Base-by-base conservation (phyloP, 2,888 invertebrate genomes). In the Slavum lentiscoides region DNA sequence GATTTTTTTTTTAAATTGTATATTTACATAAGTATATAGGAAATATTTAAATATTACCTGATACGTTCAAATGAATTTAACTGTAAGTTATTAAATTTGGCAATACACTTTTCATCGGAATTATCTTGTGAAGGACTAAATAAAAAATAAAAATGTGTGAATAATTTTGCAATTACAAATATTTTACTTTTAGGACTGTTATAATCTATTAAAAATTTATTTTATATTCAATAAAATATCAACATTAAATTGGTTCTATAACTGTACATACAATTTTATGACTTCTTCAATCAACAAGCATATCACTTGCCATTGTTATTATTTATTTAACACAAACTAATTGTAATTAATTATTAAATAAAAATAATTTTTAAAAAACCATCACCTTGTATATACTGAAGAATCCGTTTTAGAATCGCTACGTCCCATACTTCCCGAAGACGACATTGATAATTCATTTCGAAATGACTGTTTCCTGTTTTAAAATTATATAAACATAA, bases 381-480 rank as follows among this genome's bases (percentile, higher is more conserved):
- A 15, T 49, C 13, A 75, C 76, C 61, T 68, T n/a, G 8, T n/a
- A 15, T 68, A 68, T 6, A 53, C 15, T 11, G 77, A 70, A 70
- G 70, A 77, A 1, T 7, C 23, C 13, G 77, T 62, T 7, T 62
- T 61, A 8, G 15, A 21, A 7, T 70, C 30, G 39, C 62, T 61
- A 62, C 55, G 62, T 37, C 19, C 30, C 23, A n/a, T 58, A 61
- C 76, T 69, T 61, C n/a, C 68, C 8, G 59, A n/a, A 30, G 69
- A 69, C 30, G 37, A 30, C 1, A 30, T 37, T 39, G 69, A 77
- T 62, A 62, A 17, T 0, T 62, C 62, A 21, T 67, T 66, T 75
- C 11, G 53, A 21, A 66, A 37, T 17, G 66, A 75, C 23, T 58
- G 66, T 39, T 75, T 75, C 21, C 74, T 75, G 37, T 75, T 66